Evolutionary conservation across 2,888 invertebrate species (phyloP).

Genomic region (Erannis defoliaria): DNA sequence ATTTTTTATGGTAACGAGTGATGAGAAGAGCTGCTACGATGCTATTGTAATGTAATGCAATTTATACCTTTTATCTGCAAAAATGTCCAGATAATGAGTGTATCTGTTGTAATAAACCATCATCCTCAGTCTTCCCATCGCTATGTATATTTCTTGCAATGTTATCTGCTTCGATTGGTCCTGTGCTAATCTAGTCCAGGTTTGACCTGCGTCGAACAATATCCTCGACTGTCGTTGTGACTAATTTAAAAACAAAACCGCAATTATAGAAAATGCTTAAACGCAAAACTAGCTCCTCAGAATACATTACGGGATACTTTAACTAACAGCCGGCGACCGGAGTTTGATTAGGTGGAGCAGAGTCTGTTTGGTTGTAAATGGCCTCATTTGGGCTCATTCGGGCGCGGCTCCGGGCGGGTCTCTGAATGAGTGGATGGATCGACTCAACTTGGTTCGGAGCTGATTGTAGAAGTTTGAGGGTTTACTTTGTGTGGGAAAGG

Average conservation of each 20-base stretch:
- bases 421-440: neutral
- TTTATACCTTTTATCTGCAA: no score
- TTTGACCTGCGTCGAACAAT: no score
- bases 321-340: conserved; percentile 25
- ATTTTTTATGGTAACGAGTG: no score
- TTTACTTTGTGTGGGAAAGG: neutral
- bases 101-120: no score
- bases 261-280: conserved; percentile 13
- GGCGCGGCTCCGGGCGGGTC: neutral
- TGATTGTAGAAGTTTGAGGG: conserved; percentile 7
- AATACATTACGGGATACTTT: conserved; percentile 9
- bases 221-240: no score
- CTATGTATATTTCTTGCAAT: no score
- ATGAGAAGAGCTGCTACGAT: no score
- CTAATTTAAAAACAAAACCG: no score
- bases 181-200: no score
- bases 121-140: no score
- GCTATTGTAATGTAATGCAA: neutral
- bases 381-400: conserved; percentile 26
- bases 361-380: conserved; percentile 34
- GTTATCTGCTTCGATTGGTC: no score
- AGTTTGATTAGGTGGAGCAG: conserved; percentile 34
- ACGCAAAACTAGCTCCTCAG: conserved; percentile 8
- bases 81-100: no score
- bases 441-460: neutral